phyloP scores from a whole-genome alignment of 2,113 vertebrate genomes.

The Sylvicapra grimmia region DNA sequence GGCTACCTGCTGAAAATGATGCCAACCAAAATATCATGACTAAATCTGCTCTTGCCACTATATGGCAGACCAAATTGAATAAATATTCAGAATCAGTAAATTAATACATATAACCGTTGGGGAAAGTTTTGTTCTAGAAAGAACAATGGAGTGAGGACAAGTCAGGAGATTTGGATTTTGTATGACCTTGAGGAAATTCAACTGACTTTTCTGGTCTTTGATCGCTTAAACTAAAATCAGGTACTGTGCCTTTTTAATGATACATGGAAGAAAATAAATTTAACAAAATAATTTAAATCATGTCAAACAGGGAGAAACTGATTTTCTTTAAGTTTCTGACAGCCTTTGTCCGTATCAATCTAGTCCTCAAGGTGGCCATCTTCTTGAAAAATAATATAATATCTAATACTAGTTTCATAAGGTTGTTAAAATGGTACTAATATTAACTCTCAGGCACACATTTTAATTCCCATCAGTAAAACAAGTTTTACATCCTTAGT shows the following conservation, averaged over 20 bases:
- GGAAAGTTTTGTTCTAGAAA: conserved; percentile 23
- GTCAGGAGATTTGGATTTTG: background rate
- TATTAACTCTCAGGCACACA: conserved; percentile 48
- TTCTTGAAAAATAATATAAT: conserved; percentile 26
- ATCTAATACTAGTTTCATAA: conserved; percentile 1
- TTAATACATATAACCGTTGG: conserved; percentile 38
- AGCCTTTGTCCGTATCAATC: background rate
- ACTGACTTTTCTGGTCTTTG: background rate
- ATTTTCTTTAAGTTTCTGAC: conserved; percentile 14
- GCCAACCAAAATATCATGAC: conserved; percentile 60
- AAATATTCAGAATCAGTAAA: conserved; percentile 49
- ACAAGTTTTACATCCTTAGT: conserved; percentile 24
- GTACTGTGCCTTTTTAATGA: background rate
- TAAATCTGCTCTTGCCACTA: conserved; percentile 3
- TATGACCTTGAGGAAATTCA: background rate
- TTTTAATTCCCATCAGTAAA: conserved; percentile 36
- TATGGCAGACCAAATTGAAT: conserved; percentile 26
- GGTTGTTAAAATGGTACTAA: conserved; percentile 17
- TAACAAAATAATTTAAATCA: conserved; percentile 19
- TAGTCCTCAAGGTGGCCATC: conserved; percentile 11
- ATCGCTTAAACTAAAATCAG: background rate
- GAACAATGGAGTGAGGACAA: background rate
- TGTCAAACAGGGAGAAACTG: background rate
- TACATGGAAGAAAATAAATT: background rate
- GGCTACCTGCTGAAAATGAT: conserved; percentile 53